Percentiles rank a stretch among this genome's conserved stretches.
phyloP scores from a whole-genome alignment of 2,888 invertebrate species.

The Agrochola litura region DNA sequence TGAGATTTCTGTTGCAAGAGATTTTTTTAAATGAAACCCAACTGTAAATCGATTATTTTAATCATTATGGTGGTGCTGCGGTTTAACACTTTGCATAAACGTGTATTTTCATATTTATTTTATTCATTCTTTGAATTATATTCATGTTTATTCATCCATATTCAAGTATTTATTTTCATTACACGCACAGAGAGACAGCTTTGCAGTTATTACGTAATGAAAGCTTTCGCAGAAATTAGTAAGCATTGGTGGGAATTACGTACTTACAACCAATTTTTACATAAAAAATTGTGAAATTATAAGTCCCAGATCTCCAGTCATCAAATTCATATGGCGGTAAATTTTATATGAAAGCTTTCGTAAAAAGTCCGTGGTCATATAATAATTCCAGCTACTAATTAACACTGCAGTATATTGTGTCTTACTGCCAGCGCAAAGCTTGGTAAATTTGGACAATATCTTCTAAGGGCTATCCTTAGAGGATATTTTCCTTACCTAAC shows the following conservation, averaged over 20 bases:
- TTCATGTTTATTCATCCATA: slow-evolving; percentile 8
- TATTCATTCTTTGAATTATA: slow-evolving; percentile 25
- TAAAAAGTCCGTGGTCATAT: neutral
- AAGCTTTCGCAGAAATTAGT: neutral
- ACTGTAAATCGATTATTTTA: neutral
- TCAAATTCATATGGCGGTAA: neutral
- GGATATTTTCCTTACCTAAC: neutral
- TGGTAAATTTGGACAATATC: neutral
- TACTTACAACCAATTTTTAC: neutral
- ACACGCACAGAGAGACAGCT: neutral
- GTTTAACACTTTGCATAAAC: slow-evolving; percentile 11
- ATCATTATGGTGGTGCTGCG: neutral
- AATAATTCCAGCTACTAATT: neutral
- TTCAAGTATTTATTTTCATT: neutral
- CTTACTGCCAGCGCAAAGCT: neutral
- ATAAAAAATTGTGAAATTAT: neutral
- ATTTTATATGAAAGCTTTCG: neutral
- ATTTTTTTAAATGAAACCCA: neutral
- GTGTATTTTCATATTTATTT: slow-evolving; percentile 19
- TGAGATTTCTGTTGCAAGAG: neutral
- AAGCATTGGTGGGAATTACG: neutral
- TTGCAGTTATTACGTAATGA: neutral
- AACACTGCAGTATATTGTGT: neutral
- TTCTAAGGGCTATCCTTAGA: neutral
- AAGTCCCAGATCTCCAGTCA: neutral